phyloP scores from a whole-genome alignment of 1,140 invertebrate genomes.

The Drosophila erecta region DNA sequence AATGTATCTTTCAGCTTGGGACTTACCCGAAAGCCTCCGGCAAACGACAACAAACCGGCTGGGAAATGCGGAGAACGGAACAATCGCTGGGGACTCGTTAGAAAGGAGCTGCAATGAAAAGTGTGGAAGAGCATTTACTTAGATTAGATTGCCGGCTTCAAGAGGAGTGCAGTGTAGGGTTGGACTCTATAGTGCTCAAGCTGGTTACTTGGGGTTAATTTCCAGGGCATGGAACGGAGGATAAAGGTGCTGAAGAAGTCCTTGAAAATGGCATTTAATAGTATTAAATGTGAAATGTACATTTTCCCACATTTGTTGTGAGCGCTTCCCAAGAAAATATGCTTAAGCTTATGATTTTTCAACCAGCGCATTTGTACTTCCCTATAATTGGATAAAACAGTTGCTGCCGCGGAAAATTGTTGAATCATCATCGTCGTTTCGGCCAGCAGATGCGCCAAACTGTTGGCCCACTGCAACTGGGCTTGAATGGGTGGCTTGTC shows the following conservation, averaged over 20 bases:
- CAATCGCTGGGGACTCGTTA: slow-evolving; percentile 68
- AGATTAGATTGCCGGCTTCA: slow-evolving; percentile 62
- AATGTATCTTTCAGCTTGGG: slow-evolving; percentile 62
- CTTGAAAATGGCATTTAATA: background rate
- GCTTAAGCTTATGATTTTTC: slow-evolving; percentile 4
- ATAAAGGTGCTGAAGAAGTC: background rate
- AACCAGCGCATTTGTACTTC: background rate
- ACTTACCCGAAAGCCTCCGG: slow-evolving; percentile 56
- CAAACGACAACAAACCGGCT: slow-evolving; percentile 1
- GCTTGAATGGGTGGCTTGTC: slow-evolving; percentile 2
- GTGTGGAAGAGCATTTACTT: slow-evolving; percentile 61
- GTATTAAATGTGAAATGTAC: background rate
- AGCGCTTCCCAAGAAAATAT: background rate
- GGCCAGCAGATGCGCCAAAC: slow-evolving; percentile 15
- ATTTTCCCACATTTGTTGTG: background rate
- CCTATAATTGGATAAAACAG: slow-evolving; percentile 22
- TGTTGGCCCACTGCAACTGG: background rate
- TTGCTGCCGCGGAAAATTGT: slow-evolving; percentile 6
- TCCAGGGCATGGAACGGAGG: too few species aligned
- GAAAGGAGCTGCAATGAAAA: slow-evolving; percentile 62
- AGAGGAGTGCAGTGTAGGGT: slow-evolving; percentile 1
- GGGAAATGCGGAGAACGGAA: slow-evolving; percentile 9
- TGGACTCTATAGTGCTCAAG: background rate
- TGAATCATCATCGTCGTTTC: slow-evolving; percentile 17
- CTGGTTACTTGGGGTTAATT: background rate